Evolutionary conservation across 2,888 invertebrate species (phyloP).

Genomic region (Luperina nickerlii): DNA sequence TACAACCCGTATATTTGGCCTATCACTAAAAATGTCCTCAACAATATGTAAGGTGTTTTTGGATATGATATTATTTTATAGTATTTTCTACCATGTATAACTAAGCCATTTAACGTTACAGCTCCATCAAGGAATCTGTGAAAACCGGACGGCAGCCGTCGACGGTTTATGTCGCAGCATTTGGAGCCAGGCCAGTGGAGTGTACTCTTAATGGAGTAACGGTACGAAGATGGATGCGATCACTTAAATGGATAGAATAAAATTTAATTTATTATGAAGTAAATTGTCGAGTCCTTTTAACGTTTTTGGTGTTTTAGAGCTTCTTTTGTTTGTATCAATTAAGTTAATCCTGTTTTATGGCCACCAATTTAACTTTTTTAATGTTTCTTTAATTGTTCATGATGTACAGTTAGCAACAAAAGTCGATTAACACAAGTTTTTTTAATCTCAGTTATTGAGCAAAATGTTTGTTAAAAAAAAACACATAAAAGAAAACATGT

Average conservation of each 20-base stretch:
- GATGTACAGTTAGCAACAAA: neutral
- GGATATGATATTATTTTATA: neutral
- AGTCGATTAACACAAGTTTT: too few relatives aligned
- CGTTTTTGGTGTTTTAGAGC: conserved; percentile 23
- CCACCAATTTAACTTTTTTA: conserved; percentile 21
- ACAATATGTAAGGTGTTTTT: neutral
- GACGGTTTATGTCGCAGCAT: conserved; percentile 63
- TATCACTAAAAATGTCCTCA: too few relatives aligned
- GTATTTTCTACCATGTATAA: neutral
- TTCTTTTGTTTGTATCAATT: conserved; percentile 26
- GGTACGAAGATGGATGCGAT: conserved; percentile 65
- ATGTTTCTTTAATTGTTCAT: conserved; percentile 18
- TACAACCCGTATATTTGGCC: too few relatives aligned
- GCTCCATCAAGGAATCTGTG: conserved; percentile 53
- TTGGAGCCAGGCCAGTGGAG: conserved; percentile 77
- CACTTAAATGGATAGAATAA: conserved; percentile 64
- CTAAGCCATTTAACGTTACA: conserved; percentile 19
- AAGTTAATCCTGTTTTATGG: conserved; percentile 27
- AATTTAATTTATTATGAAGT: conserved; percentile 60
- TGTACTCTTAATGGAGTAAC: conserved; percentile 74
- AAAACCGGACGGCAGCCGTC: conserved; percentile 50
- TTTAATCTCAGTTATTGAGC: too few relatives aligned
- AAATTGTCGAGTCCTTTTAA: conserved; percentile 57
- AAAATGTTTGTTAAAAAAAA: too few relatives aligned
- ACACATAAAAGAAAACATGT: too few relatives aligned